Conservation (phyloP, 2,888 invertebrate genomes). For the Melinaea marsaeus region DNA sequence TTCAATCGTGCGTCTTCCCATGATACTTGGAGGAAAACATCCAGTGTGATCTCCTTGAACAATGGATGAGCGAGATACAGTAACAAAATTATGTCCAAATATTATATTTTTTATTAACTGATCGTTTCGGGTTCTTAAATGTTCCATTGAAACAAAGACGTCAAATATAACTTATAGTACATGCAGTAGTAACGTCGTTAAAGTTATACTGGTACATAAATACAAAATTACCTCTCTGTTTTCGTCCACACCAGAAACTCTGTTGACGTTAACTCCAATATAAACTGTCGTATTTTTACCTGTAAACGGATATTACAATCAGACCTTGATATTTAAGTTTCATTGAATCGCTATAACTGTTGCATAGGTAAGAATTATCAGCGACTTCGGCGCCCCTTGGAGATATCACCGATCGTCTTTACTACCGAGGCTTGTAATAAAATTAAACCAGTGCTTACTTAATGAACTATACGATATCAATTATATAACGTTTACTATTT, state of each 20-base stretch:
- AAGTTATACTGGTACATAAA: background rate
- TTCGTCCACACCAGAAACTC: slow-evolving; percentile 81
- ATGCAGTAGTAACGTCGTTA: background rate
- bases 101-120: background rate
- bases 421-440: slow-evolving; percentile 26
- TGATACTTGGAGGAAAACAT: slow-evolving; percentile 81
- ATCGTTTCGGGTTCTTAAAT: too few relatives aligned
- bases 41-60: slow-evolving; percentile 79
- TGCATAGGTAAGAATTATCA: slow-evolving; percentile 34
- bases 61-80: slow-evolving; percentile 12
- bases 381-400: slow-evolving; percentile 31
- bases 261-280: slow-evolving; percentile 79
- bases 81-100: background rate
- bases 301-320: slow-evolving; percentile 48
- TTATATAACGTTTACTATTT: slow-evolving; percentile 7
- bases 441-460: slow-evolving; percentile 26
- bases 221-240: slow-evolving; percentile 76
- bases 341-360: slow-evolving; percentile 36
- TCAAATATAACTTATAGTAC: too few relatives aligned
- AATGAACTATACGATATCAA: slow-evolving; percentile 14
- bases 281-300: slow-evolving; percentile 78
- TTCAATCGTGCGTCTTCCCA: slow-evolving; percentile 78
- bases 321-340: slow-evolving; percentile 27
- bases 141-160: too few relatives aligned
- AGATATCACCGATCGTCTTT: slow-evolving; percentile 38